Percentiles rank a stretch among this genome's conserved stretches.
Conservation (phyloP, 2,113 vertebrate species). For the Chamaetylas fuelleborni region DNA sequence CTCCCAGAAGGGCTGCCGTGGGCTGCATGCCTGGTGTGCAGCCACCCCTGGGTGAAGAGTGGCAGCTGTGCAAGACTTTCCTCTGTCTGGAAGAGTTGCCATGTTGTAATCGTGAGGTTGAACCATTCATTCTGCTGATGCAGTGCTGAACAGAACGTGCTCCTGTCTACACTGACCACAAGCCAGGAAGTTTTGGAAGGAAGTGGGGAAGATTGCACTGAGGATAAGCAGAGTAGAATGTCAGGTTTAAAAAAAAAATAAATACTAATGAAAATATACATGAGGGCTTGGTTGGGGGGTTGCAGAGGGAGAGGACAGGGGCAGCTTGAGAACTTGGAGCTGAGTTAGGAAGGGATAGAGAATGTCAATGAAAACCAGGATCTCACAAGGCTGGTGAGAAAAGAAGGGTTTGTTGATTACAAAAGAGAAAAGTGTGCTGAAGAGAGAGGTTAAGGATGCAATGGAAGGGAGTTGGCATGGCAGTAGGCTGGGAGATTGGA, state of each 20-base stretch:
- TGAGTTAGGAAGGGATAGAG: fast-evolving
- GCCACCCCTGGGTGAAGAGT: not conserved
- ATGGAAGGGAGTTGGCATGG: not conserved
- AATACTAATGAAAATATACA: not conserved
- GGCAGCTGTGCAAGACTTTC: not conserved
- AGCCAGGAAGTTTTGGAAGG: conserved; percentile 44
- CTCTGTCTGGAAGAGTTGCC: not conserved
- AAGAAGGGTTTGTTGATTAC: not conserved
- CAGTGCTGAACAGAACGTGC: not conserved
- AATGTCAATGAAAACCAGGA: not conserved
- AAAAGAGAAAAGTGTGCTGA: not conserved
- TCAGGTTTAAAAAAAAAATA: not conserved
- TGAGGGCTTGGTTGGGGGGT: not conserved
- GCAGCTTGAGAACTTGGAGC: not conserved
- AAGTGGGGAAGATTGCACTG: conserved; percentile 8
- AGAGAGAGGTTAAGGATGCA: not conserved
- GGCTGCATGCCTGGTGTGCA: not conserved
- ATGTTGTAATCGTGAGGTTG: not conserved
- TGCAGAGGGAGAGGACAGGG: not conserved
- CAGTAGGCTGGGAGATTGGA: not conserved
- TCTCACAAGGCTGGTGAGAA: not conserved
- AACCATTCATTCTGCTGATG: conserved; percentile 31
- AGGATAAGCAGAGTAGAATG: not conserved
- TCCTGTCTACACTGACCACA: conserved; percentile 29
- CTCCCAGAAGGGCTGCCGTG: not conserved